Evolutionary conservation across 2,113 vertebrate genomes (phyloP).

Genomic region (Butorides virescens): DNA sequence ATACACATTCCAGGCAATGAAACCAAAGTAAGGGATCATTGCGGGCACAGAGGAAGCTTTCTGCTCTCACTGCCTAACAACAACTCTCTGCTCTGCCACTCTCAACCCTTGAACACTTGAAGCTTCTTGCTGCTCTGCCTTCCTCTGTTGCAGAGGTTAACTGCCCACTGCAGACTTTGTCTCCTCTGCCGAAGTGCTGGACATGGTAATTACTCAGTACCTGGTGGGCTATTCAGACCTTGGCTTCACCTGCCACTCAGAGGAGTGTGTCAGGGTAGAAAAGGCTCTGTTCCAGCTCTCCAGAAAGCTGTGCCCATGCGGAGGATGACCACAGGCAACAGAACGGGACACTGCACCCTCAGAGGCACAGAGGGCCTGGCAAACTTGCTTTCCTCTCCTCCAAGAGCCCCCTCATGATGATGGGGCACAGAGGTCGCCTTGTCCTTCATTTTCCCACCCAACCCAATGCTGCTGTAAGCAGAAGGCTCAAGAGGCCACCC

Average conservation of each 20-base stretch:
- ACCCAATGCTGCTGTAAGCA: neutral
- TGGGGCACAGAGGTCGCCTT: neutral
- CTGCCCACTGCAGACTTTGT: neutral
- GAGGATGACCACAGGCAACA: neutral
- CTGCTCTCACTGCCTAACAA: neutral
- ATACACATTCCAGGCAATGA: neutral
- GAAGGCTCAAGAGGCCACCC: neutral
- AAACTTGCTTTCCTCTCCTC: neutral
- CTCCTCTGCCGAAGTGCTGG: neutral
- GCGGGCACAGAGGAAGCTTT: neutral
- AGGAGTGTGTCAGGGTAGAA: neutral
- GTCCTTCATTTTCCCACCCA: neutral
- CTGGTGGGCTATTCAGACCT: neutral
- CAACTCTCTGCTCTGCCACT: neutral
- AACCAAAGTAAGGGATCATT: neutral
- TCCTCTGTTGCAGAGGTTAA: neutral
- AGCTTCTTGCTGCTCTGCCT: neutral
- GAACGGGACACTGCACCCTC: neutral
- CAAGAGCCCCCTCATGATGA: neutral
- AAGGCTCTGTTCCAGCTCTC: neutral
- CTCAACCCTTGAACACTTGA: neutral
- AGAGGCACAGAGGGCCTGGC: neutral
- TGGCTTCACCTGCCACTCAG: neutral
- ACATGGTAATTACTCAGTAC: neutral
- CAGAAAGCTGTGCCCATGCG: neutral